These are phyloP conservation scores for Phaonia tiefii DNA, from an alignment of 2,888 invertebrate species.

Conservation along the genomic window DNA sequence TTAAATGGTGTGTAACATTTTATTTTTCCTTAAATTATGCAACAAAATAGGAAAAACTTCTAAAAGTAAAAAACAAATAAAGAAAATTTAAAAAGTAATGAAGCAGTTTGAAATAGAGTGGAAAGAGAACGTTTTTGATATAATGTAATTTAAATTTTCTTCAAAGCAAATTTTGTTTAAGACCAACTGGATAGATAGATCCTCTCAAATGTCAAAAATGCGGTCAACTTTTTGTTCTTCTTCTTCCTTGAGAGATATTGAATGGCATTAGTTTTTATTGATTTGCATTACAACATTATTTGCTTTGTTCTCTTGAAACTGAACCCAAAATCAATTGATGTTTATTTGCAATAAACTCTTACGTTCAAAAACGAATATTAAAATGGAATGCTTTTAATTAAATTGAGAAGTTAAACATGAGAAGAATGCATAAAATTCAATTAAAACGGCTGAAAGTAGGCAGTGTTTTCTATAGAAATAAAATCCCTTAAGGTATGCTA, in stretches of 20 bases:
- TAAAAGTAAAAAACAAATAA: constrained; percentile 25
- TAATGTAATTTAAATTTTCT: constrained; percentile 14
- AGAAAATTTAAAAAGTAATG: neutral
- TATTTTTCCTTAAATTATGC: constrained; percentile 13
- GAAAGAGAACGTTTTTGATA: too few relatives aligned
- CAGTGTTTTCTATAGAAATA: neutral
- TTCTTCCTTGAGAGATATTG: constrained; percentile 6
- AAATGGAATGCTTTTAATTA: constrained; percentile 1
- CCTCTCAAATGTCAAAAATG: neutral
- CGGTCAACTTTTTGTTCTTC: constrained; percentile 1
- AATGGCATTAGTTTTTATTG: constrained; percentile 41
- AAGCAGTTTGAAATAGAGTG: neutral
- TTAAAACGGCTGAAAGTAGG: neutral
- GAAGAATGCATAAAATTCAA: neutral
- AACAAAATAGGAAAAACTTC: neutral
- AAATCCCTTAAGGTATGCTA: neutral
- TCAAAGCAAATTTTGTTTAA: neutral
- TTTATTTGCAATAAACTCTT: neutral
- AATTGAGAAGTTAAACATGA: neutral
- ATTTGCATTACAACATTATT: constrained; percentile 1
- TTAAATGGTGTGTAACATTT: constrained; percentile 58
- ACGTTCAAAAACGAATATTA: neutral
- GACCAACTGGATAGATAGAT: too few relatives aligned
- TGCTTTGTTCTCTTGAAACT: neutral
- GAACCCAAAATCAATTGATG: neutral